Evolutionary conservation across 2,113 vertebrate species (phyloP).

Genomic region (Channa maculata): DNA sequence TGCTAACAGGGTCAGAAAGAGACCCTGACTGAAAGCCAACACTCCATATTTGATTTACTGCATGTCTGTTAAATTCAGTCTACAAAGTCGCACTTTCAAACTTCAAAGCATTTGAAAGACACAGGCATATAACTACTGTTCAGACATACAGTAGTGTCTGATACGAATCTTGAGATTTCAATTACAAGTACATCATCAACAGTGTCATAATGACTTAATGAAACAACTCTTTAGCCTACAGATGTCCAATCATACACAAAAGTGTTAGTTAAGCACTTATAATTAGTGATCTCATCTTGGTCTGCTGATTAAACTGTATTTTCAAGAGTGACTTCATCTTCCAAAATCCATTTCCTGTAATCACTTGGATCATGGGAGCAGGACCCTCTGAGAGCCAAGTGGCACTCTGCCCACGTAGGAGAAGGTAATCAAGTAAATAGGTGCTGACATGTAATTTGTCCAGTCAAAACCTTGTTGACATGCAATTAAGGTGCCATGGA

Average conservation of each 20-base stretch:
- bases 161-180: background rate
- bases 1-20: background rate
- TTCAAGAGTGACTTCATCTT: constrained; percentile 29
- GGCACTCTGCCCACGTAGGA: constrained; percentile 40
- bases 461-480: constrained; percentile 56
- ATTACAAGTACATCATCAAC: background rate
- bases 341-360: constrained; percentile 52
- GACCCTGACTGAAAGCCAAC: background rate
- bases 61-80: background rate
- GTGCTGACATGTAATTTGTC: constrained; percentile 60
- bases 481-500: constrained; percentile 34
- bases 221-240: background rate
- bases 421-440: constrained; percentile 63
- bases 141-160: background rate
- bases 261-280: constrained; percentile 16
- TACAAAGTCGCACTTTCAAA: background rate
- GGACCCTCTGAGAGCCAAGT: constrained; percentile 35
- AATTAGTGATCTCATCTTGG: constrained; percentile 11
- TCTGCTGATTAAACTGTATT: constrained; percentile 36
- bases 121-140: too few relatives aligned
- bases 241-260: constrained; percentile 13
- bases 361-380: constrained; percentile 41
- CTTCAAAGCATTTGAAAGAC: too few relatives aligned
- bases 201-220: background rate
- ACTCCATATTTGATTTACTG: background rate